phyloP scores from a whole-genome alignment of 23 tunicate species.

The Aplidium turbinatum region DNA sequence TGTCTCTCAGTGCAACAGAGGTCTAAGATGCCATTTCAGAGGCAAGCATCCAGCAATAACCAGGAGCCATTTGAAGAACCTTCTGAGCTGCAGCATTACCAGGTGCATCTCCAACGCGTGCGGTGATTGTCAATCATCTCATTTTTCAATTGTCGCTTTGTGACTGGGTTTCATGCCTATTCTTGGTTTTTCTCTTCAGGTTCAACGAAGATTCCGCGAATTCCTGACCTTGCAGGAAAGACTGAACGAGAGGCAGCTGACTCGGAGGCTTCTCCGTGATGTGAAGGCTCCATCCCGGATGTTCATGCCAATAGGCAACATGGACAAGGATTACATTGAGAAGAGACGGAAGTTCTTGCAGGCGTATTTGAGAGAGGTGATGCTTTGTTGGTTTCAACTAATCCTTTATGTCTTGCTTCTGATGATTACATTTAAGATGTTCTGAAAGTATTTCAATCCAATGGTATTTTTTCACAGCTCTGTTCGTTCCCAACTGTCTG shows the following conservation, averaged over 20 bases:
- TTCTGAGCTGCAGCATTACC: too few species aligned
- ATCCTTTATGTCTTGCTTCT: too few species aligned
- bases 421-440: too few species aligned
- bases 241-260: slow-evolving; percentile 50
- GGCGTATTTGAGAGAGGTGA: slow-evolving; percentile 86
- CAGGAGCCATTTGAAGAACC: too few species aligned
- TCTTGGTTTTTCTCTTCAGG: too few species aligned
- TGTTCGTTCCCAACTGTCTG: slow-evolving; percentile 59
- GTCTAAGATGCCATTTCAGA: too few species aligned
- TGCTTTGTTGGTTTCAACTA: background rate
- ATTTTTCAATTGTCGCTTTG: too few species aligned
- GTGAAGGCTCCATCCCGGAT: slow-evolving; percentile 87
- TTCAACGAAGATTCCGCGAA: slow-evolving; percentile 82
- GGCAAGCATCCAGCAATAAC: too few species aligned
- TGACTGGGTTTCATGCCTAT: too few species aligned
- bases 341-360: slow-evolving; percentile 77
- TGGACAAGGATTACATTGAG: slow-evolving; percentile 88
- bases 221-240: slow-evolving; percentile 82
- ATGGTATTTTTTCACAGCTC: slow-evolving; percentile 57
- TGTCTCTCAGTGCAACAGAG: too few species aligned
- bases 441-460: too few species aligned
- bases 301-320: slow-evolving; percentile 96
- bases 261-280: slow-evolving; percentile 38
- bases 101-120: background rate
- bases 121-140: background rate